A percentile compares a stretch with the other conserved stretches of the same genome.
Conservation (phyloP, 2,888 invertebrate genomes). For the Nemurella pictetii region DNA sequence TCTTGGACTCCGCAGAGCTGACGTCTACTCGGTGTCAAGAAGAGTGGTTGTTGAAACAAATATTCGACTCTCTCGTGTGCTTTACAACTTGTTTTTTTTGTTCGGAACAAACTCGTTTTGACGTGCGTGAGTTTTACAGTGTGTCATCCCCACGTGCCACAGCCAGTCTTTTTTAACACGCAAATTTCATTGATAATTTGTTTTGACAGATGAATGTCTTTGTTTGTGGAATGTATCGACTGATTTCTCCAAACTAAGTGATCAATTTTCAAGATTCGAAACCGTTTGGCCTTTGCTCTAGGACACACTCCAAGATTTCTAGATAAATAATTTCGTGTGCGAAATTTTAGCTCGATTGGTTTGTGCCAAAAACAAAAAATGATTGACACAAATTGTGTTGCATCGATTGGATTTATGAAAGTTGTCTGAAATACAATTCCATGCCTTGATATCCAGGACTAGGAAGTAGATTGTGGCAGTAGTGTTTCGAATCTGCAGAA, state of each 20-base stretch:
- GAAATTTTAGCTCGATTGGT: neutral
- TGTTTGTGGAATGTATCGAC: neutral
- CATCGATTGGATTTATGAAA: neutral
- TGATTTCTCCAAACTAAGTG: neutral
- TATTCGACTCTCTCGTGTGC: neutral
- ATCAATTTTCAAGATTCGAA: neutral
- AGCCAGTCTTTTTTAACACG: neutral
- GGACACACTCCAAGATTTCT: neutral
- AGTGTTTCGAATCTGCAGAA: neutral
- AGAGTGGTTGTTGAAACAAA: neutral
- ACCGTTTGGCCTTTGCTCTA: neutral
- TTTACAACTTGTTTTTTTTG: neutral
- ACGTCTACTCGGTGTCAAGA: too few species aligned
- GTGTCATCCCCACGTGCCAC: neutral
- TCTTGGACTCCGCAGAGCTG: neutral
- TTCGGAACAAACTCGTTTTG: neutral
- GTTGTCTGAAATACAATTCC: neutral
- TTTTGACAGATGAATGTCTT: neutral
- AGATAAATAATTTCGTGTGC: neutral
- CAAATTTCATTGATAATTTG: neutral
- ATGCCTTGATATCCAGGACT: neutral
- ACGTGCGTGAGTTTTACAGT: neutral
- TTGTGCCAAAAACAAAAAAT: neutral
- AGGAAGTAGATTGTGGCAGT: neutral
- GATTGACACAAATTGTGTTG: neutral